Conservation (phyloP, 2,113 vertebrate species). For the Rallus limicola region DNA sequence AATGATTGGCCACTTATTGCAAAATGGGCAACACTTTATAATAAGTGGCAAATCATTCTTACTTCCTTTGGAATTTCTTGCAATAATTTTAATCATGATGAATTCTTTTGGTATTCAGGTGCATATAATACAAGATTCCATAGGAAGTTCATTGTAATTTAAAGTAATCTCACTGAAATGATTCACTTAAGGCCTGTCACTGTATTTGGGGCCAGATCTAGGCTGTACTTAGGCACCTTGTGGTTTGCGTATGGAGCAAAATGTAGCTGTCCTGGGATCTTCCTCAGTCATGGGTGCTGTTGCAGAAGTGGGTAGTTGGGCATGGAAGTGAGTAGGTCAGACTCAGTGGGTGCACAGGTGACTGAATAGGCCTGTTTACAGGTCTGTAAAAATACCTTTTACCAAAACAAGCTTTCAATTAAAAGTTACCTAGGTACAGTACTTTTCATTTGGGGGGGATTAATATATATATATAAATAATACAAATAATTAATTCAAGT, state of each 20-base stretch:
- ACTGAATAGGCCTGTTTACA: neutral
- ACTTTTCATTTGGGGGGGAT: neutral
- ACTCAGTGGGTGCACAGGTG: neutral
- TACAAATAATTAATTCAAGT: neutral
- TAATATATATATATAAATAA: neutral
- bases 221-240: neutral
- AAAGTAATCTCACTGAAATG: conserved; percentile 13
- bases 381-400: neutral
- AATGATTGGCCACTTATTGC: conserved; percentile 54
- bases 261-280: neutral
- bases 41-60: conserved; percentile 65
- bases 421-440: neutral
- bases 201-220: neutral
- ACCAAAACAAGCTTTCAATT: neutral
- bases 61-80: conserved; percentile 56
- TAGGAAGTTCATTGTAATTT: conserved; percentile 47
- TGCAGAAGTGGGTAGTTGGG: neutral
- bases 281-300: neutral
- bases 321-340: neutral
- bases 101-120: conserved; percentile 67
- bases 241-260: neutral
- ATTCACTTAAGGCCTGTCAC: conserved; percentile 1
- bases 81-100: conserved; percentile 62
- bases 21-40: conserved; percentile 70
- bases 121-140: conserved; percentile 37